Base-by-base conservation (phyloP, 2,113 vertebrate genomes). In the Salvelinus namaycush region DNA sequence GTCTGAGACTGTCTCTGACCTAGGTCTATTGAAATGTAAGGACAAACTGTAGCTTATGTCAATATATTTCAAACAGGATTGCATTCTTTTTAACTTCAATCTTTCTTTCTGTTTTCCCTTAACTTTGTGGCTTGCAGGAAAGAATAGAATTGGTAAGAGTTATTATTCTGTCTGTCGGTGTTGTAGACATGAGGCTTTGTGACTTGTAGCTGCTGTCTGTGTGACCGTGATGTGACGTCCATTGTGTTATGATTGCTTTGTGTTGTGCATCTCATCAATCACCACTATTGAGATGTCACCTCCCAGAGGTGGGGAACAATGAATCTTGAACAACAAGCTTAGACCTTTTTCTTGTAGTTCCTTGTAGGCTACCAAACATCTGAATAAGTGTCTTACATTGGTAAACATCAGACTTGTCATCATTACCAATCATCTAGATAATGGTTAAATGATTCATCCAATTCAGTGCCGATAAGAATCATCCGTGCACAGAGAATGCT, bases 71-170 rank as follows among this genome's bases (percentile, higher is more conserved):
- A 62, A 62, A 24, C n/a, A 22, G n/a, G 59, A 62, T 62, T 62
- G 22, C 59, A 22, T 62, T 62, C 3, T 67, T 3, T 67, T 29
- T 67, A 24, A 27, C 24, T 26, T 67, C 3, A 3, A 29, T 66
- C 26, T 66, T 44, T 29, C 26, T 66, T 24, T 44, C 20, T 49
- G 34, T 24, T n/a, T 49, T 79, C 68, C 76, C 78, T 65, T 62
- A 70, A 57, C 89, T 44, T 3, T 89, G 84, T 76, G 88, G 87
- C 93, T 92, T 83, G 81, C 93, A 95, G 94, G 94, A 88, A 86
- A 91, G 90, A 95, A 95, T 92, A 94, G 89, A 93, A 94, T 96
- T 81, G 95, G 94, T 95, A 96, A 96, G 94, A 92, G 87, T 91
- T 74, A 73, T 72, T 83, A 62, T 49, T 84, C 64, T 74, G 13